Evolutionary conservation across 2,888 invertebrate genomes (phyloP), one percentile per base, ranked within the genome.

Genomic region (Lypha dubia): DNA sequence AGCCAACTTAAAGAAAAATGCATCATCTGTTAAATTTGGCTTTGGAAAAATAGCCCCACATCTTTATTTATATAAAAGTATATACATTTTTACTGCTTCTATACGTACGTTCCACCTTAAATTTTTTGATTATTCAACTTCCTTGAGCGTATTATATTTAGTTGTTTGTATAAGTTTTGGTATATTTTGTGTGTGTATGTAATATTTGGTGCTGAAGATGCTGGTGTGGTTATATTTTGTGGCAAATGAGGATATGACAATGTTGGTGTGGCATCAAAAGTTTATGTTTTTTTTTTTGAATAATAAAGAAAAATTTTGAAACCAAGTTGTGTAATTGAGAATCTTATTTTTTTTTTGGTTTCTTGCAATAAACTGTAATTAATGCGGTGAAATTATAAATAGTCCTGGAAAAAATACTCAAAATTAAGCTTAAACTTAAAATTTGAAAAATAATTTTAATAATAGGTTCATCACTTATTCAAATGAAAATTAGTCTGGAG

Each of bases 111-210:
- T 24, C 38, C 67, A 68, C 60, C 77, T 70, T 74, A 80, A 70
- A 68, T 46, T 60, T 70, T 80, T 84, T 44, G 70, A n/a, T 84
- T 84, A 84, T 81, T 84, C 74, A 84, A 84, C 84, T 84, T 84
- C 84, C 84, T 84, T 81, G 81, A 84, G 58, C 51, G 58, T 38
- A 73, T 51, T 79, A 24, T 49, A 62, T n/a, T n/a, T 46, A 6
- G 56, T 58, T 67, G 46, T 38, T 32, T 35, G 28, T 17, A 44
- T 24, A 11, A 17, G 20, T 49, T 2, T 22, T 22, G 32, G 20
- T 60, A 4, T 62, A n/a, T n/a, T n/a, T 8, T 51, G 22, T 46
- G 75, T 67, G 8, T 60, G n/a, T 17, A 13, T n/a, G 46, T 38
- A n/a, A 67, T 46, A 35, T 46, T 38, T 51, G 58, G 38, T 28